Percentiles rank a stretch among this genome's conserved stretches.
Conservation (phyloP, 2,888 invertebrate species). For the Phyto melanocephala region DNA sequence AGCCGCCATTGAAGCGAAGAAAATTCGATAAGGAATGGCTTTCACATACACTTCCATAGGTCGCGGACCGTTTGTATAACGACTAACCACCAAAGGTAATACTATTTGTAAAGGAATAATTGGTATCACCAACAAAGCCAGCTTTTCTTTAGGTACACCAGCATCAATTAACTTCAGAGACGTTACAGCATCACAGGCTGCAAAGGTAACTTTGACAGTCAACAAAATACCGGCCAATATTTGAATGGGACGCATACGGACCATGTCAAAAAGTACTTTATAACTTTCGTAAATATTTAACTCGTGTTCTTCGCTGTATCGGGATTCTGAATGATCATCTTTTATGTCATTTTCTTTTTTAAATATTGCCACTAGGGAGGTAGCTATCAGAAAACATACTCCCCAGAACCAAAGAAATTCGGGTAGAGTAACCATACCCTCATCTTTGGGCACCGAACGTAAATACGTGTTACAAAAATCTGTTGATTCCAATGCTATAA, state of each 20-base stretch:
- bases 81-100: conserved; percentile 87
- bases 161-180: conserved; percentile 96
- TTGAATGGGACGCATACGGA: conserved; percentile 89
- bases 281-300: conserved; percentile 86
- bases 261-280: conserved; percentile 88
- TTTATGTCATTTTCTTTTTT: conserved; percentile 86
- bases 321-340: conserved; percentile 73
- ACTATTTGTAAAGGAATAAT: conserved; percentile 96
- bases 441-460: conserved; percentile 84
- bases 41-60: conserved; percentile 93
- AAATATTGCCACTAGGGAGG: conserved; percentile 92
- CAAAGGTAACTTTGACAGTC: conserved; percentile 96
- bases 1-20: conserved; percentile 91
- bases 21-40: conserved; percentile 92
- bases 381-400: conserved; percentile 91
- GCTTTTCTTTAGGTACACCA: conserved; percentile 96
- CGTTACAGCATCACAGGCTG: conserved; percentile 96
- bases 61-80: conserved; percentile 91
- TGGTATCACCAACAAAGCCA: conserved; percentile 95
- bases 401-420: conserved; percentile 98
- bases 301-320: conserved; percentile 77
- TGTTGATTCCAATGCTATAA: conserved; percentile 96
- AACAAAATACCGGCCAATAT: conserved; percentile 89
- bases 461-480: conserved; percentile 97
- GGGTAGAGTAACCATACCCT: conserved; percentile 86